A percentile compares a stretch with the other conserved stretches of the same genome.
Evolutionary conservation across 2,888 invertebrate genomes (phyloP).

Genomic region (Crioceris asparagi): DNA sequence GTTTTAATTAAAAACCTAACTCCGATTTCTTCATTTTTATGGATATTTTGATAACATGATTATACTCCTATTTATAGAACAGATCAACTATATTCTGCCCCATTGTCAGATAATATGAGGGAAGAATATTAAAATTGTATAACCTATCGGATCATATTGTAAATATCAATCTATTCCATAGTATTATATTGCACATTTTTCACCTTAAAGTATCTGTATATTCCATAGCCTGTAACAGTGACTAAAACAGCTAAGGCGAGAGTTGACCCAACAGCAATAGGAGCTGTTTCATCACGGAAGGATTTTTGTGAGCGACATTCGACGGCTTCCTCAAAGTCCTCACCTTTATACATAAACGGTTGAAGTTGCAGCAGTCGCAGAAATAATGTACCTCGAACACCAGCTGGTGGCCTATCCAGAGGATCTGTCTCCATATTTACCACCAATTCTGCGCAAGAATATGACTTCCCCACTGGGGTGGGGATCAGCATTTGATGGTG

Average conservation of each 20-base stretch:
- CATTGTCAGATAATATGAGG: too few relatives aligned
- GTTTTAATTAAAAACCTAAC: too few relatives aligned
- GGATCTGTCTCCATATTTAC: conserved; percentile 46
- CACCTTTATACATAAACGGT: conserved; percentile 79
- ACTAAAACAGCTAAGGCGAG: conserved; percentile 71
- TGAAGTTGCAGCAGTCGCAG: conserved; percentile 47
- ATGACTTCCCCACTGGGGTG: conserved; percentile 80
- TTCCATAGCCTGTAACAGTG: conserved; percentile 75
- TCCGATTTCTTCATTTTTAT: too few relatives aligned
- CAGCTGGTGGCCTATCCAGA: conserved; percentile 31
- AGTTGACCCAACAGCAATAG: conserved; percentile 72
- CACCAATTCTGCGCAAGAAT: conserved; percentile 61
- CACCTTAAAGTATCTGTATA: conserved; percentile 75
- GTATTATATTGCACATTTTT: conserved; percentile 88
- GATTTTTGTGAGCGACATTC: conserved; percentile 44
- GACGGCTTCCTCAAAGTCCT: conserved; percentile 57
- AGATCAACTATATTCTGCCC: too few relatives aligned
- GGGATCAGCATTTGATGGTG: conserved; percentile 59
- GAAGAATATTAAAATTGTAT: too few relatives aligned
- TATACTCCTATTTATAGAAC: too few relatives aligned
- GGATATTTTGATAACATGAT: too few relatives aligned
- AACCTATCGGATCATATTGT: too few relatives aligned
- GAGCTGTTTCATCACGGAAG: conserved; percentile 69
- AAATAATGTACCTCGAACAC: conserved; percentile 31
- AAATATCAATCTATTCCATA: conserved; percentile 71